Base-by-base conservation (phyloP, 1,140 invertebrate genomes). In the Stegodyphus dumicola region DNA sequence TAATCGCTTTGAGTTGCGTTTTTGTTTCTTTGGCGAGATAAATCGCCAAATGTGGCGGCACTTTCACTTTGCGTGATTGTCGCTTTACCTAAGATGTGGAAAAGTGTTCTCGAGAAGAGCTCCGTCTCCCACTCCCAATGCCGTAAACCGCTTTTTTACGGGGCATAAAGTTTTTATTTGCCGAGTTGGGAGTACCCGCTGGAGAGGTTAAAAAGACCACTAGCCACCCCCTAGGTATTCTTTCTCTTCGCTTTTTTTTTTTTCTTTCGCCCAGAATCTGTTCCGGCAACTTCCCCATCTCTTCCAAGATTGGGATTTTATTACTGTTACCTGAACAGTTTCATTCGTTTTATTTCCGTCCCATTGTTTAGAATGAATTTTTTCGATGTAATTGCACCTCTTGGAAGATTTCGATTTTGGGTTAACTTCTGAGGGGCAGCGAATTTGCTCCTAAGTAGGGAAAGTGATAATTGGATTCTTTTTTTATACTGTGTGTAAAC, bases 101-200 rank as follows among this genome's bases (percentile, higher is more conserved):
- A 83, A 83, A 75, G 71, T 83, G 60, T 83, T 83, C 73, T 77
- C 53, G 15, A 56, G 65, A 70, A 85, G 75, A 48, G 70, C 74
- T 70, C 71, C 64, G 17, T 83, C 70, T 71, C 80, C 53, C 54
- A 60, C 77, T 80, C 77, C 65, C 67, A n/a, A 18, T 75, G 80
- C 80, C 81, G 81, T 85, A 85, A 85, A 85, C 81, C 81, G 73
- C 17, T 85, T 85, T 85, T 85, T 85, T 85, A 85, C 81, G 81
- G 81, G 81, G 65, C 73, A 85, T 85, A 85, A 85, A 85, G 81
- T 85, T 85, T 85, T 85, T 85, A 85, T 85, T 85, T 74, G 79
- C 81, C 49, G 69, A 84, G 70, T 67, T 73, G 64, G 75, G 75
- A 60, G 56, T 60, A 60, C 77, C 77, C 77, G 64, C 52, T 71